A percentile compares a stretch with the other conserved stretches of the same genome.
Evolutionary conservation across 2,888 invertebrate genomes (phyloP).

Genomic region (Sclerodermus sp.): DNA sequence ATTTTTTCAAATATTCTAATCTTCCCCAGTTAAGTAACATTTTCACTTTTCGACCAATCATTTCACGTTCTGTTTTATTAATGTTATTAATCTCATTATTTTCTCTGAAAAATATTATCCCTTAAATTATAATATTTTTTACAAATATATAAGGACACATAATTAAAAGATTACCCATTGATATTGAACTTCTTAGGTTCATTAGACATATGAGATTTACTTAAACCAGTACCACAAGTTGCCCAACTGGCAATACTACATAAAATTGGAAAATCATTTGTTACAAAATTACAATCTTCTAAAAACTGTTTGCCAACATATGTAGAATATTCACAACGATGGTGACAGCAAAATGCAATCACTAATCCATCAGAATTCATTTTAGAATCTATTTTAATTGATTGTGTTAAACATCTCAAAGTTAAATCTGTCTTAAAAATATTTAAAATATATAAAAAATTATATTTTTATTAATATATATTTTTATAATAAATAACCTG

Average conservation of each 20-base stretch:
- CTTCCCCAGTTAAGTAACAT: conserved; percentile 77
- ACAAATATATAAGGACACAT: background rate
- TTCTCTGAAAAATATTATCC: background rate
- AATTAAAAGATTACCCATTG: conserved; percentile 7
- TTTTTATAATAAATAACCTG: conserved; percentile 61
- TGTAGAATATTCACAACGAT: conserved; percentile 73
- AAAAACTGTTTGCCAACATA: conserved; percentile 73
- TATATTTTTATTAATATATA: too few species aligned
- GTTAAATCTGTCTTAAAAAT: conserved; percentile 66
- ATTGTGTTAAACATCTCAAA: conserved; percentile 67
- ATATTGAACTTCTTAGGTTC: conserved; percentile 27
- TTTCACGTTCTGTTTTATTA: conserved; percentile 58
- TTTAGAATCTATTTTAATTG: conserved; percentile 44
- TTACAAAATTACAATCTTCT: conserved; percentile 60
- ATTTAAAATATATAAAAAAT: conserved; percentile 3
- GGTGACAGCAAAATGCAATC: conserved; percentile 90
- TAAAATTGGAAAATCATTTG: conserved; percentile 72
- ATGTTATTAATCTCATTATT: background rate
- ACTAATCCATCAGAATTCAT: conserved; percentile 63
- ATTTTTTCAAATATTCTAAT: conserved; percentile 63
- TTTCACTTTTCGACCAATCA: conserved; percentile 75
- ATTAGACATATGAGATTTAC: conserved; percentile 54
- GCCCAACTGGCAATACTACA: conserved; percentile 88
- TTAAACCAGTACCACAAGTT: conserved; percentile 74
- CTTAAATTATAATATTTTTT: background rate